A percentile compares a stretch with the other conserved stretches of the same genome.
phyloP scores from a whole-genome alignment of 92 coral and sea anemone species.

The Heliopora coerulea region DNA sequence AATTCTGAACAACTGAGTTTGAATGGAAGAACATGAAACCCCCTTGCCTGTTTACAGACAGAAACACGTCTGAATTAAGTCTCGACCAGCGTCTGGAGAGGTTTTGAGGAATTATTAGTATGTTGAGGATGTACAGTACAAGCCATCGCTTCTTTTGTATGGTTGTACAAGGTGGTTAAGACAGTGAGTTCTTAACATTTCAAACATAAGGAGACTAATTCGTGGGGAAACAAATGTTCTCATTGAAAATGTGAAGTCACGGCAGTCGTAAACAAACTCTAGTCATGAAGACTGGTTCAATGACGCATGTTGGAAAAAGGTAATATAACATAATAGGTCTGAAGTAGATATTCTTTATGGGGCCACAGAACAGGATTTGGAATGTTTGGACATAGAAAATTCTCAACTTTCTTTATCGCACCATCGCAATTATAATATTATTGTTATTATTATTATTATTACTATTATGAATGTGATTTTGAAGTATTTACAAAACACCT shows the following conservation, averaged over 20 bases:
- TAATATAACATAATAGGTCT: background rate
- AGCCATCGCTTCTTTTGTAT: background rate
- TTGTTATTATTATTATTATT: constrained; percentile 22
- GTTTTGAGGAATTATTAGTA: background rate
- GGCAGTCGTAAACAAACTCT: constrained; percentile 40
- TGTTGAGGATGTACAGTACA: background rate
- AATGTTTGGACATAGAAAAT: constrained; percentile 6
- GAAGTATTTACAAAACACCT: constrained; percentile 42
- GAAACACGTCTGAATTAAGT: constrained; percentile 36
- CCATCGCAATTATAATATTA: constrained; percentile 4
- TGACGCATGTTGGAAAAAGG: constrained; percentile 32
- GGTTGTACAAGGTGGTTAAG: too few relatives aligned
- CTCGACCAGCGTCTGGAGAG: constrained; percentile 42
- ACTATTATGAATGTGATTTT: constrained; percentile 11
- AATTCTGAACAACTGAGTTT: background rate
- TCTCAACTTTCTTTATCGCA: background rate
- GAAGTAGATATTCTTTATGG: background rate
- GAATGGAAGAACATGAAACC: background rate
- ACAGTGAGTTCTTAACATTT: too few relatives aligned
- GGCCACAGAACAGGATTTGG: background rate
- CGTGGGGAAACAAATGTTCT: background rate
- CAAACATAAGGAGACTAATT: too few relatives aligned
- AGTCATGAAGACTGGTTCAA: constrained; percentile 22
- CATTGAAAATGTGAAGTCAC: constrained; percentile 1
- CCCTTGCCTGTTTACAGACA: constrained; percentile 36